Conservation (phyloP, 1,140 invertebrate genomes). For the Araneus ventricosus region DNA sequence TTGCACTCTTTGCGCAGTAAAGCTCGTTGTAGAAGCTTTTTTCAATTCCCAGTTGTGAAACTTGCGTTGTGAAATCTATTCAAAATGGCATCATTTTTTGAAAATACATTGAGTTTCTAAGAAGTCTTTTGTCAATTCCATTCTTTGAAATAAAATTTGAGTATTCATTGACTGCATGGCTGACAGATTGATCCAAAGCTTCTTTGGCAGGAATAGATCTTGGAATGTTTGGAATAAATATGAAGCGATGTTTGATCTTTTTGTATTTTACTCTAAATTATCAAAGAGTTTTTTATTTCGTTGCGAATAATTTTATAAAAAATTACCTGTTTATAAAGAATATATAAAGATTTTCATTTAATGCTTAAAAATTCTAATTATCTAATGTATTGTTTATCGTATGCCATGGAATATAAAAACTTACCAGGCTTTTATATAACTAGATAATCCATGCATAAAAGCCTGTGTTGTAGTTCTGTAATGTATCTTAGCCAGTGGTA, state of each 20-base stretch:
- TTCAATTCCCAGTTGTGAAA: background rate
- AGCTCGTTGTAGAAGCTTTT: background rate
- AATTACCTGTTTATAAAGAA: too few relatives aligned
- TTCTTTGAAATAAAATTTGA: conserved; percentile 29
- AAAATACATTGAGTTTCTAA: background rate
- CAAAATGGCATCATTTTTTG: background rate
- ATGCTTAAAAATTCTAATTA: too few relatives aligned
- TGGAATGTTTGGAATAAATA: background rate
- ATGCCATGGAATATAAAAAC: too few relatives aligned
- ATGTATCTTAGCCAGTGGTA: too few relatives aligned
- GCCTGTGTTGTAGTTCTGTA: too few relatives aligned
- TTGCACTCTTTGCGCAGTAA: background rate
- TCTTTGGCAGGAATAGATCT: background rate
- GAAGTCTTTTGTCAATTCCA: background rate
- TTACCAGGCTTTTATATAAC: too few relatives aligned
- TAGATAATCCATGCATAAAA: too few relatives aligned
- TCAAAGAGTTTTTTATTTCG: too few relatives aligned
- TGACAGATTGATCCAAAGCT: background rate
- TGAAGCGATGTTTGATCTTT: background rate
- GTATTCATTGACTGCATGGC: background rate
- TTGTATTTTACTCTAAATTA: too few relatives aligned
- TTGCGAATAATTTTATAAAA: too few relatives aligned
- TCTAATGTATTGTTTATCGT: too few relatives aligned
- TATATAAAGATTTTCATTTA: too few relatives aligned
- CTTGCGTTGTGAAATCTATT: conserved; percentile 1